These are phyloP conservation scores for Thunnus thynnus DNA, from an alignment of 2,113 vertebrate species.

Conservation along the genomic window DNA sequence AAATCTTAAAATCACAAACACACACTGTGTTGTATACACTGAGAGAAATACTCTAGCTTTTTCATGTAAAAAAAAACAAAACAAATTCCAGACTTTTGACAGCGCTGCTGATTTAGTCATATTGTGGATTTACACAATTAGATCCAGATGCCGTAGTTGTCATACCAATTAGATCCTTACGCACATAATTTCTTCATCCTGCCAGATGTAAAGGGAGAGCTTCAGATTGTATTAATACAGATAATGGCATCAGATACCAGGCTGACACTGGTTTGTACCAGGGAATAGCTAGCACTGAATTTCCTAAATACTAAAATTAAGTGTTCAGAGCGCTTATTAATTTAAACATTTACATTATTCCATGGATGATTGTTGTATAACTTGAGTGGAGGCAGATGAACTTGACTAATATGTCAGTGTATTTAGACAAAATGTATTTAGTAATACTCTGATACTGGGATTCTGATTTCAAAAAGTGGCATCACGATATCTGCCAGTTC, in stretches of 20 bases:
- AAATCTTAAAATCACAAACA: not conserved
- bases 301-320: not conserved
- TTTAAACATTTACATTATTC: not conserved
- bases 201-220: not conserved
- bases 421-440: not conserved
- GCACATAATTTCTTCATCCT: not conserved
- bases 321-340: not conserved
- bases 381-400: too few species aligned
- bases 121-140: conserved; percentile 5
- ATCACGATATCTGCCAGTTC: not conserved
- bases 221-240: not conserved
- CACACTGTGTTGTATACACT: too few species aligned
- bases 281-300: not conserved
- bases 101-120: conserved; percentile 24
- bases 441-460: not conserved
- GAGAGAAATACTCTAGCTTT: too few species aligned
- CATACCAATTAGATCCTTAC: not conserved
- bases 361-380: not conserved
- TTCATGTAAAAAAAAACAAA: too few species aligned
- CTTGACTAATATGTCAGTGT: too few species aligned
- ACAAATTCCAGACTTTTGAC: not conserved
- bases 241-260: not conserved
- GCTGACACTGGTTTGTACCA: not conserved
- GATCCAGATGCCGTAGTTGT: conserved; percentile 7
- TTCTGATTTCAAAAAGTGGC: not conserved